Evolutionary conservation across 1,140 invertebrate genomes (phyloP).

Genomic region (Portunus trituberculatus): DNA sequence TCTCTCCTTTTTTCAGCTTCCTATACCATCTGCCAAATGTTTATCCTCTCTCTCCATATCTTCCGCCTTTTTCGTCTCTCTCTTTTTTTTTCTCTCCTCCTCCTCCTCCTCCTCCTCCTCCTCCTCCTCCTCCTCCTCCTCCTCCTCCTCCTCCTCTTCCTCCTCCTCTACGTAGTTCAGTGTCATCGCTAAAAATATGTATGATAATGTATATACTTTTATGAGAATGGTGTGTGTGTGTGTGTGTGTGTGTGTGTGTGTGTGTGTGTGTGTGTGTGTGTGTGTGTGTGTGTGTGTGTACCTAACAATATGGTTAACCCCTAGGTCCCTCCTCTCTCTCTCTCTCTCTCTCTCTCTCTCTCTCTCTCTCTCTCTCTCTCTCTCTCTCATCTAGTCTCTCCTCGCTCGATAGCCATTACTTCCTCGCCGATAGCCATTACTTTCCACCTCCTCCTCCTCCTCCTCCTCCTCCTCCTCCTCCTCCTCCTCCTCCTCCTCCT

Average conservation of each 20-base stretch:
- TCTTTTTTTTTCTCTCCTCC: too few relatives aligned
- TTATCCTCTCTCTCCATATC: not conserved
- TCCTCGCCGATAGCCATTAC: not conserved
- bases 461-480: conserved; percentile 1
- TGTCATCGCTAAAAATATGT: too few relatives aligned
- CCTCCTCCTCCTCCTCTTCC: too few relatives aligned
- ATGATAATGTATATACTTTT: not conserved
- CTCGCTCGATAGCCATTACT: not conserved
- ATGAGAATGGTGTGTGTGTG: too few relatives aligned
- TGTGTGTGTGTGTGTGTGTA: too few relatives aligned
- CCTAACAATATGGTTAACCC: too few relatives aligned
- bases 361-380: conserved; percentile 43
- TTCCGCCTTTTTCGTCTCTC: not conserved
- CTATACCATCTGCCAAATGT: not conserved
- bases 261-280: too few relatives aligned
- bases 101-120: too few relatives aligned
- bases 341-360: conserved; percentile 40
- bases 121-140: too few relatives aligned
- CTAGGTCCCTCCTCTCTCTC: not conserved
- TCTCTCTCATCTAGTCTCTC: not conserved
- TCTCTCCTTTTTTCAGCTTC: not conserved
- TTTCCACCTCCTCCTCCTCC: not conserved
- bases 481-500: conserved; percentile 28
- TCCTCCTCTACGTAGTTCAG: too few relatives aligned
- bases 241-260: not conserved